phyloP scores from a whole-genome alignment of 1,140 invertebrate genomes.

The Pomacea maculata region DNA sequence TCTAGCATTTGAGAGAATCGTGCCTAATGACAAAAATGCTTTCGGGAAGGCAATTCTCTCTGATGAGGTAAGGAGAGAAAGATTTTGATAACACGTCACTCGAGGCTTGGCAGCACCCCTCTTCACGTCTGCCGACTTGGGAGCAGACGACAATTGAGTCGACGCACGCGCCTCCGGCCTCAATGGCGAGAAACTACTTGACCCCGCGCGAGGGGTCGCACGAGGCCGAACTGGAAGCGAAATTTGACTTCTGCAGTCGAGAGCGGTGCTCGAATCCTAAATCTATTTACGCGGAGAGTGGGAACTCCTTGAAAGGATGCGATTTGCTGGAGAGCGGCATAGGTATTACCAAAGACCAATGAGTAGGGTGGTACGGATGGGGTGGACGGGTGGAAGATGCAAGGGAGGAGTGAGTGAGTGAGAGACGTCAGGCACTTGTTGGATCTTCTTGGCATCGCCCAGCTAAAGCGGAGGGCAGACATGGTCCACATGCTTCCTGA shows the following conservation, averaged over 20 bases:
- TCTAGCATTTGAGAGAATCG: conserved; percentile 2
- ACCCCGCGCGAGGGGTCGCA: conserved; percentile 17
- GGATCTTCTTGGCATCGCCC: no score
- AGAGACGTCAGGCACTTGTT: no score
- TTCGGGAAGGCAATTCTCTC: conserved; percentile 4
- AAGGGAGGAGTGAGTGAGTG: no score
- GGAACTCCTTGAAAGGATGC: no score
- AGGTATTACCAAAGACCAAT: no score
- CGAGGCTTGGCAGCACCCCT: conserved; percentile 9
- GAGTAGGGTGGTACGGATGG: no score
- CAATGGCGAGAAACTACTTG: conserved; percentile 19
- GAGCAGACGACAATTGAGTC: conserved; percentile 26
- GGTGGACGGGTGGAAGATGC: no score
- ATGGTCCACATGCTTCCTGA: no score
- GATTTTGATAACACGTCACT: conserved; percentile 22
- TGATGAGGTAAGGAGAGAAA: conserved; percentile 22
- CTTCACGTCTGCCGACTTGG: conserved; percentile 18
- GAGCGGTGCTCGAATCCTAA: conserved; percentile 9
- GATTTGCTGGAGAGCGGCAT: no score
- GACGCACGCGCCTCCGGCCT: conserved; percentile 18
- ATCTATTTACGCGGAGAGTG: conserved; percentile 9
- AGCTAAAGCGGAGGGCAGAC: no score
- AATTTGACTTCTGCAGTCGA: conserved; percentile 20
- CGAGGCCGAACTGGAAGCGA: conserved; percentile 8
- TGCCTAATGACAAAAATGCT: conserved; percentile 18